Evolutionary conservation across 2,888 invertebrate species (phyloP).

Genomic region (Torymus aiolomorphi): DNA sequence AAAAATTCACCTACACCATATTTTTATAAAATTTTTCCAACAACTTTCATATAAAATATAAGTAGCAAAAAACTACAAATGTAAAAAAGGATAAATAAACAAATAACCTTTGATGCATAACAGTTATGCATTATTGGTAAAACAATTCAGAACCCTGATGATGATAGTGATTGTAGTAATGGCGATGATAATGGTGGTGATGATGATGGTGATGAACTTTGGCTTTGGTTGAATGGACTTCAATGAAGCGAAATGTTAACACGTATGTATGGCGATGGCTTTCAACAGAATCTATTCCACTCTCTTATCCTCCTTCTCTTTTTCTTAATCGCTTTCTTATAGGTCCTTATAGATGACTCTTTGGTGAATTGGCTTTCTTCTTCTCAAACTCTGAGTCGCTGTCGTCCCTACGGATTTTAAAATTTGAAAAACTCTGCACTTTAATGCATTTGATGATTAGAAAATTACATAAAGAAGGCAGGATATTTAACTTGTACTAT

Average conservation of each 20-base stretch:
- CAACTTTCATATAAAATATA: no score
- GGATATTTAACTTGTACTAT: no score
- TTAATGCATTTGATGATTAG: conserved; percentile 16
- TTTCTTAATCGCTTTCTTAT: conserved; percentile 38
- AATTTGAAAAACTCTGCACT: conserved; percentile 8
- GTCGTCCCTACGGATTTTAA: conserved; percentile 66
- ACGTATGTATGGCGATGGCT: conserved; percentile 26
- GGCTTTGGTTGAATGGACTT: conserved; percentile 46
- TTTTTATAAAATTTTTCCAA: no score
- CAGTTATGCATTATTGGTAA: not conserved
- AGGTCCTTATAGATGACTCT: conserved; percentile 70
- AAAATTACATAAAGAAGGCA: not conserved
- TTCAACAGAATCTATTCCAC: conserved; percentile 11
- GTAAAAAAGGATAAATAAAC: not conserved
- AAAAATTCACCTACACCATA: no score
- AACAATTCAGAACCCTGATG: conserved; percentile 4
- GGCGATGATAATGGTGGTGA: conserved; percentile 3
- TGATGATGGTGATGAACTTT: conserved; percentile 39
- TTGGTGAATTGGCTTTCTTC: conserved; percentile 64
- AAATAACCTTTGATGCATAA: conserved; percentile 14
- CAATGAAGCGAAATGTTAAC: conserved; percentile 8
- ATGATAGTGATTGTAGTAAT: not conserved
- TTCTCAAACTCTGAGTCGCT: conserved; percentile 59
- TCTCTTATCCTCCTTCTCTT: conserved; percentile 15
- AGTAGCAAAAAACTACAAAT: no score